Evolutionary conservation across 37 sponge, comb jelly and placozoan genomes (phyloP), one percentile per base, ranked within the genome.

Genomic region (Cliona cf. orientalis): DNA sequence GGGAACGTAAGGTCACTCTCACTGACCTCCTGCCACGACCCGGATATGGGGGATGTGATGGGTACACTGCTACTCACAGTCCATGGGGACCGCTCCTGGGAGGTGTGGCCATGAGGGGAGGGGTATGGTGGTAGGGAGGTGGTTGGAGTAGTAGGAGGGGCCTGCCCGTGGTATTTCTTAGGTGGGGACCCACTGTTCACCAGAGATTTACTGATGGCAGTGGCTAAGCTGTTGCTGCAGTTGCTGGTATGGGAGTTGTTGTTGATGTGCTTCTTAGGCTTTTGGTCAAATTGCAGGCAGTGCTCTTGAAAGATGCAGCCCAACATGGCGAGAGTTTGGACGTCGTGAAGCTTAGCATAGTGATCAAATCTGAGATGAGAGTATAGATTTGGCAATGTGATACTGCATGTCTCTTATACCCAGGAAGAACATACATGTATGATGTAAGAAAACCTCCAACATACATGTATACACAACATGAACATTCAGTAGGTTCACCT

Each of bases 301-400:
- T 90, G 91, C 58, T 86, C 34, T 29, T 84, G 86, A 60, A 90
- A 87, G 25, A 87, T 86, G 64, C 88, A 90, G 37, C 89, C 74
- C 66, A 94, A 72, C 89, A 94, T 85, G 22, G 95, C 95, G 34
- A 94, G 75, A 23, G 87, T 88, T 74, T 94, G 95, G 0, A 94
- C 89, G 66, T 94, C 95, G 42, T 81, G 84, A 5, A 82, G 66
- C 6, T 62, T 75, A 11, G 66, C 45, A 62, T 84, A 94, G 62
- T 94, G 84, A 11, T 60, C 56, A n/a, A 94, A 84, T 44, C 95
- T 94, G 60, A 0, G 6, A 19, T 4, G 32, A 69, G 4, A 45
- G 31, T 34, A 43, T 41, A 5, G 45, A 29, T 21, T 2, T 28
- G 35, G 2, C 9, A 33, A 69, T 41, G 45, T 29, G 26, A 55